Conservation (phyloP, 2,888 invertebrate genomes). For the Melanostoma scalare region DNA sequence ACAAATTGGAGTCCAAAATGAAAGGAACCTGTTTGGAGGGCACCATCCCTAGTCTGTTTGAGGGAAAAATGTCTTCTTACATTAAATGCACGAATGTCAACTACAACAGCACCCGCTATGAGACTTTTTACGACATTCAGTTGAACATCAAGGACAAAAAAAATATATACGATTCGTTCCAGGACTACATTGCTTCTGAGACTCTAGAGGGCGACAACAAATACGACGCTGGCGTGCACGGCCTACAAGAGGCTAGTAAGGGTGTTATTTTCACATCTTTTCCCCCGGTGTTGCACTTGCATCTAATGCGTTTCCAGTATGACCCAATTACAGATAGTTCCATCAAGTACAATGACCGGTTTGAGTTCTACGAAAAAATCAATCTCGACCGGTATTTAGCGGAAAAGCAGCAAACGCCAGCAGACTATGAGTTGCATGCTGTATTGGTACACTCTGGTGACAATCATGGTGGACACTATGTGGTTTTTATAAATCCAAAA, state of each 20-base stretch:
- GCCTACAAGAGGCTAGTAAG: conserved; percentile 94
- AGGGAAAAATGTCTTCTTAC: conserved; percentile 99
- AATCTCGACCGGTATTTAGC: conserved; percentile 92
- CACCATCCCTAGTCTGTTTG: conserved; percentile 97
- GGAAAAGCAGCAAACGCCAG: conserved; percentile 83
- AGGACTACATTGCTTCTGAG: conserved; percentile 97
- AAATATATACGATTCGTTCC: conserved; percentile 96
- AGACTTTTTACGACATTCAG: conserved; percentile 99
- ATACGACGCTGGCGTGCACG: conserved; percentile 98
- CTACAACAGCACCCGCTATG: conserved; percentile 96
- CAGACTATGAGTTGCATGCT: conserved; percentile 96
- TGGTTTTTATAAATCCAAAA: conserved; percentile 98
- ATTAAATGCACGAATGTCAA: conserved; percentile 99
- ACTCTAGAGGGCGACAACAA: conserved; percentile 98
- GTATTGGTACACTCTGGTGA: conserved; percentile 99
- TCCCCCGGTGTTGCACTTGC: conserved; percentile 98
- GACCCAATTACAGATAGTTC: conserved; percentile 98
- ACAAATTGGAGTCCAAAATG: conserved; percentile 99
- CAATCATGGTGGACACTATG: conserved; percentile 99
- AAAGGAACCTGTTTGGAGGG: conserved; percentile 99
- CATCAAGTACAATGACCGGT: conserved; percentile 96
- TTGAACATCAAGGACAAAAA: conserved; percentile 99
- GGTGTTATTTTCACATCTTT: conserved; percentile 97
- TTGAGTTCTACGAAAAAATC: conserved; percentile 98
- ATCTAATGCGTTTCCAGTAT: conserved; percentile 99